Base-by-base conservation (phyloP, 2,888 invertebrate species). In the Ectemnius lituratus region DNA sequence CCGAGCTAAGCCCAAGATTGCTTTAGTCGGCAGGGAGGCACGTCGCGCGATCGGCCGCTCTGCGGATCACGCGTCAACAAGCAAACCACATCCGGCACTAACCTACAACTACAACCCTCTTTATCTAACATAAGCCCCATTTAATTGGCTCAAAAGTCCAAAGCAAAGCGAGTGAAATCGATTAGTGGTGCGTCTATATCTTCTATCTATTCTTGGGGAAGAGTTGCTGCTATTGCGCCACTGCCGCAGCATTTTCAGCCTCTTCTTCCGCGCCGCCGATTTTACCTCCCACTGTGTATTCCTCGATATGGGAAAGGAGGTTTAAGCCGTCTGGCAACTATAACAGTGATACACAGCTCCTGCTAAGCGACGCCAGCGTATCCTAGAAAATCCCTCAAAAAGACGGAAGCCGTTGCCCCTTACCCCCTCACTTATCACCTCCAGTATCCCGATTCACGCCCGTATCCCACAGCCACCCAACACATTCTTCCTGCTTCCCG, bases 21-120 rank as follows among this genome's bases (percentile, higher is more conserved):
- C 90, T 89, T 91, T 91, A 91, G 90, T 89, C 83, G 87, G 88
- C 90, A 88, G 89, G 87, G 80, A 88, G 86, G 89, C 90, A 89
- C 89, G 88, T 87, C 88, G 79, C 87, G 84, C 37, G 82, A 84
- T 86, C 85, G 78, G 64, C 73, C 37, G 75, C 73, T 73, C 73
- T 81, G 78, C 71, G 84, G 85, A 89, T 89, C 88, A 90, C 90
- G 90, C 89, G 90, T 90, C 90, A 90, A 84, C 86, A 89, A 87
- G 83, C 86, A 81, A 81, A 84, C 84, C 83, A 83, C 85, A 83
- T 83, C 82, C 81, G 81, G 8, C 37, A 37, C 37, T 37, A 37
- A 37, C 37, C 11, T 11, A 37, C 11, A 37, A 37, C 37, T 37
- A 2, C 6, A 37, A 37, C 67, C 67, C 75, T 74, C 72, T 68